Evolutionary conservation across 2,113 vertebrate species (phyloP).

Genomic region (Cisticola juncidis): DNA sequence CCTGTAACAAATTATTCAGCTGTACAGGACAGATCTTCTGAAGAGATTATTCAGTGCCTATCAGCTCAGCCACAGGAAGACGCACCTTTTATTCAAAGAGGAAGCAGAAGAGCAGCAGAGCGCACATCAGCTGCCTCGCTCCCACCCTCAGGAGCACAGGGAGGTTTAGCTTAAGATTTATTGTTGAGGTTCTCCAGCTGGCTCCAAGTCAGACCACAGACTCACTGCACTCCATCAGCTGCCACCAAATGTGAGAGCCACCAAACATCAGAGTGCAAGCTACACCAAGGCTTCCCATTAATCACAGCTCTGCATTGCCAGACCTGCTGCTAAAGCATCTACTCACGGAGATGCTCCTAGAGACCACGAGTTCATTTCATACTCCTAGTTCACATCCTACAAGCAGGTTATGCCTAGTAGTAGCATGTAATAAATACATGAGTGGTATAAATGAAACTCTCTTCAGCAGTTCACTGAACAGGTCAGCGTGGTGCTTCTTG

Average conservation of each 20-base stretch:
- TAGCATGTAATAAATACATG: not conserved
- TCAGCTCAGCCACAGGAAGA: not conserved
- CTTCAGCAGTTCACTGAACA: not conserved
- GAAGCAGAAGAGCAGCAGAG: not conserved
- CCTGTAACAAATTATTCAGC: not conserved
- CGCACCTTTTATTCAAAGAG: not conserved
- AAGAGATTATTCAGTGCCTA: not conserved
- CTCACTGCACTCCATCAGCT: not conserved
- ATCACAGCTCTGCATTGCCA: not conserved
- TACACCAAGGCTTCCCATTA: not conserved
- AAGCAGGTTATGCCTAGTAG: not conserved
- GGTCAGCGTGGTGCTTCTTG: not conserved
- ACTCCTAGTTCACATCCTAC: not conserved
- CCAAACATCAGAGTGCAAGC: not conserved
- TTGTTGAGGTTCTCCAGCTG: not conserved
- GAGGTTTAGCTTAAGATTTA: not conserved
- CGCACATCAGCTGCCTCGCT: not conserved
- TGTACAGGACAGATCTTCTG: not conserved
- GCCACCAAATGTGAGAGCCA: not conserved
- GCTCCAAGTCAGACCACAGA: not conserved
- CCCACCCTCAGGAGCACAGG: not conserved
- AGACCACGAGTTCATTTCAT: not conserved
- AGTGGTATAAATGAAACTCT: not conserved
- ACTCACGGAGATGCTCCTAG: not conserved
- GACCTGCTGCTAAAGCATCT: not conserved